These are phyloP conservation scores for Pegea sp. DNA, from an alignment of 23 tunicate species.

Conservation along the genomic window DNA sequence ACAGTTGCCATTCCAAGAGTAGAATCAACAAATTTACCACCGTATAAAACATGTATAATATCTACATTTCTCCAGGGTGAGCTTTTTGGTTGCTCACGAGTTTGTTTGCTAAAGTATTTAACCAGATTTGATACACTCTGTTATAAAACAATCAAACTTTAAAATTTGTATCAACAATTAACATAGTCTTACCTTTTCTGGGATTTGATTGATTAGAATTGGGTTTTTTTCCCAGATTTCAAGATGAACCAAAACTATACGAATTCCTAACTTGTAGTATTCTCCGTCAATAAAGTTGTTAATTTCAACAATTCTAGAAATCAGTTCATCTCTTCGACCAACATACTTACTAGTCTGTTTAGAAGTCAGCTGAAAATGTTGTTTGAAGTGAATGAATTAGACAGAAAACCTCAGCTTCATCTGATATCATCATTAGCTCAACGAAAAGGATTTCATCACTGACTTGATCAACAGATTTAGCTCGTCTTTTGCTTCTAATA, in stretches of 20 bases:
- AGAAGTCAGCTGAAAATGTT: no score
- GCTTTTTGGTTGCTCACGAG: constrained; percentile 3
- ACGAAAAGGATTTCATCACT: no score
- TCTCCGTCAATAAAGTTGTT: constrained; percentile 28
- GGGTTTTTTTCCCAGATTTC: constrained; percentile 55
- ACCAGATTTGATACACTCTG: no score
- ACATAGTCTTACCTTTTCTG: constrained; percentile 17
- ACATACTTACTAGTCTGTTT: not conserved
- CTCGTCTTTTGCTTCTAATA: no score
- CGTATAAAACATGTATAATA: constrained; percentile 48
- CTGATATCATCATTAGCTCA: no score
- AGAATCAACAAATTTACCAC: constrained; percentile 30
- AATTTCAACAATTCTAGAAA: constrained; percentile 16
- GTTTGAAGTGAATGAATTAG: no score
- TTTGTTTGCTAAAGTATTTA: constrained; percentile 5
- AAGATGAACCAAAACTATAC: constrained; percentile 29
- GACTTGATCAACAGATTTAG: no score
- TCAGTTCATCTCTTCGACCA: constrained; percentile 6
- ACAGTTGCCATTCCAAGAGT: constrained; percentile 73
- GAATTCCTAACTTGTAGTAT: constrained; percentile 12
- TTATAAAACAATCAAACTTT: no score
- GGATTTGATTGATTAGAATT: constrained; percentile 7
- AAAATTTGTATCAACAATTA: no score
- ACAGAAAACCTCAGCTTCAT: no score
- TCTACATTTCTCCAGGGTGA: constrained; percentile 63